These are phyloP conservation scores for Python bivittatus DNA, from an alignment of 2,113 vertebrate species.

Conservation along the genomic window DNA sequence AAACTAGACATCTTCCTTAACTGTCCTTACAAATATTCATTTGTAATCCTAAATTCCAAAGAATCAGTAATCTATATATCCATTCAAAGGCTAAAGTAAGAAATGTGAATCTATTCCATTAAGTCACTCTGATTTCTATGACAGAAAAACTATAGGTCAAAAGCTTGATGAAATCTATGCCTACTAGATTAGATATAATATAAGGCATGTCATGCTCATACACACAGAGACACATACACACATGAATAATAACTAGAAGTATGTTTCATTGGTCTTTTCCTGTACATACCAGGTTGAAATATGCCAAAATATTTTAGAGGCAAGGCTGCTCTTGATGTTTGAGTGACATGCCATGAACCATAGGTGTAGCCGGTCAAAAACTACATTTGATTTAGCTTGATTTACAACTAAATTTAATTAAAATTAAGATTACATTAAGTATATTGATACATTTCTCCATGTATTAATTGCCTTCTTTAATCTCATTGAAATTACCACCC, in stretches of 20 bases:
- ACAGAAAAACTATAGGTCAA: neutral
- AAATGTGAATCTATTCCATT: neutral
- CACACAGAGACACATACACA: neutral
- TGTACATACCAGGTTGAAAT: neutral
- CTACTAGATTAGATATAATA: neutral
- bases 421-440: neutral
- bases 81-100: neutral
- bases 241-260: neutral
- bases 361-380: neutral
- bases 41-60: neutral
- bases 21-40: neutral
- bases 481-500: neutral
- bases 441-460: neutral
- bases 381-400: neutral
- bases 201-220: neutral
- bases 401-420: neutral
- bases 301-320: neutral
- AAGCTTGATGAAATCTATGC: neutral
- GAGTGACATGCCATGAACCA: neutral
- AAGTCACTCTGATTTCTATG: neutral
- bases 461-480: neutral
- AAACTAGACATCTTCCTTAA: neutral
- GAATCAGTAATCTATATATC: neutral
- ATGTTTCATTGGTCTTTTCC: neutral
- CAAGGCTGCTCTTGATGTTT: neutral